These are phyloP conservation scores for Cyaniris semiargus DNA, from an alignment of 2,888 invertebrate species.

Conservation along the genomic window DNA sequence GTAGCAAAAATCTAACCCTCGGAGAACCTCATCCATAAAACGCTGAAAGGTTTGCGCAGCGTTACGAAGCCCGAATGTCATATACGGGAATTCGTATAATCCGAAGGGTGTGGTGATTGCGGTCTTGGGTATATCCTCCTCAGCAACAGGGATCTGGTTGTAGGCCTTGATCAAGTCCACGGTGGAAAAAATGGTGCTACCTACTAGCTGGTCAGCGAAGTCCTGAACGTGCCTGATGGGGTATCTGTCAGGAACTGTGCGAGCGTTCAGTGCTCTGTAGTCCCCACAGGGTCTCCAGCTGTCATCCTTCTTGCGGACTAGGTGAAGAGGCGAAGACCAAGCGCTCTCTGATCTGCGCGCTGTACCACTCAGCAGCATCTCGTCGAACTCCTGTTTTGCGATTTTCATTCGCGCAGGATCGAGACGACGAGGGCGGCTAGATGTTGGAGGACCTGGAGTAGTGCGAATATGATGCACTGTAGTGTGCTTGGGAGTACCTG, in stretches of 20 bases:
- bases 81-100: neutral
- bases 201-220: slow-evolving; percentile 36
- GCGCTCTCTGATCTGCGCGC: slow-evolving; percentile 35
- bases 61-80: neutral
- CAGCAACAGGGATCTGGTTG: slow-evolving; percentile 40
- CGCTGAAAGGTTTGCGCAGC: neutral
- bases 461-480: slow-evolving; percentile 42
- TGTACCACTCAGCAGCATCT: slow-evolving; percentile 36
- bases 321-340: slow-evolving; percentile 38
- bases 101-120: neutral
- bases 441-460: slow-evolving; percentile 37
- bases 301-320: slow-evolving; percentile 34
- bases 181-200: slow-evolving; percentile 36
- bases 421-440: slow-evolving; percentile 41
- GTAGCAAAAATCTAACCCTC: neutral
- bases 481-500: slow-evolving; percentile 34
- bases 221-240: slow-evolving; percentile 42
- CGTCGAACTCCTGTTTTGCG: slow-evolving; percentile 33
- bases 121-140: neutral
- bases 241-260: slow-evolving; percentile 34
- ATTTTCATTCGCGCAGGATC: slow-evolving; percentile 41
- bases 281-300: slow-evolving; percentile 36
- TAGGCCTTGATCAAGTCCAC: slow-evolving; percentile 49
- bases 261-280: slow-evolving; percentile 33
- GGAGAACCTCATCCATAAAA: neutral